A percentile compares a stretch with the other conserved stretches of the same genome.
These are phyloP conservation scores for Mandrillus leucophaeus DNA, from an alignment of 2,113 vertebrate species.

Conservation along the genomic window DNA sequence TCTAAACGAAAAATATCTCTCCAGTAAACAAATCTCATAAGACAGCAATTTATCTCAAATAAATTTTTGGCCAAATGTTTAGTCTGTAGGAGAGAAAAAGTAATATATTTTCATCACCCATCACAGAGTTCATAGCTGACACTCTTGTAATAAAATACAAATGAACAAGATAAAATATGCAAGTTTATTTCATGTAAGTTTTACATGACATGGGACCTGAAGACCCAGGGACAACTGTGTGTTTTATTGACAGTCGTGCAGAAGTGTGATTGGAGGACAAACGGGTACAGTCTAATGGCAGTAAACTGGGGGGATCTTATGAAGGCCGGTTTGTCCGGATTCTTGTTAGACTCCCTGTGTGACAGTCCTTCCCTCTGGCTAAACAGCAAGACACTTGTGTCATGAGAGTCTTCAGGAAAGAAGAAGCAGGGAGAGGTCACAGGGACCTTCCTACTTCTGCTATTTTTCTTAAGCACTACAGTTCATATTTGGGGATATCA, in stretches of 20 bases:
- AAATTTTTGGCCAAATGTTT: neutral
- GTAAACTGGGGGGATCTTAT: neutral
- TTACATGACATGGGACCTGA: neutral
- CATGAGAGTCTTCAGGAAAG: neutral
- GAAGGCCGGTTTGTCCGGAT: neutral
- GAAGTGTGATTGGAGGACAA: neutral
- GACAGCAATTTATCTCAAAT: neutral
- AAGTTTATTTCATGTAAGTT: neutral
- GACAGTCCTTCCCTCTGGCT: neutral
- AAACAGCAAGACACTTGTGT: neutral
- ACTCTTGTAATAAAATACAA: neutral
- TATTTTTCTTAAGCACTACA: neutral
- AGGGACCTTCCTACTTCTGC: neutral
- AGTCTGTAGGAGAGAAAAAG: neutral
- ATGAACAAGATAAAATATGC: neutral
- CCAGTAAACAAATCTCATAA: neutral
- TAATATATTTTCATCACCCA: neutral
- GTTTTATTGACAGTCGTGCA: neutral
- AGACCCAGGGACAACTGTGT: neutral
- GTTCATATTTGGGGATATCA: neutral
- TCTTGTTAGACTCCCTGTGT: neutral
- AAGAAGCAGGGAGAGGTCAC: fast-evolving
- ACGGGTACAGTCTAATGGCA: neutral
- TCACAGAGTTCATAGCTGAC: neutral
- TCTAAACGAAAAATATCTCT: slow-evolving; percentile 16